phyloP scores from a whole-genome alignment of 2,888 invertebrate genomes.

The Drosophila diplacantha region DNA sequence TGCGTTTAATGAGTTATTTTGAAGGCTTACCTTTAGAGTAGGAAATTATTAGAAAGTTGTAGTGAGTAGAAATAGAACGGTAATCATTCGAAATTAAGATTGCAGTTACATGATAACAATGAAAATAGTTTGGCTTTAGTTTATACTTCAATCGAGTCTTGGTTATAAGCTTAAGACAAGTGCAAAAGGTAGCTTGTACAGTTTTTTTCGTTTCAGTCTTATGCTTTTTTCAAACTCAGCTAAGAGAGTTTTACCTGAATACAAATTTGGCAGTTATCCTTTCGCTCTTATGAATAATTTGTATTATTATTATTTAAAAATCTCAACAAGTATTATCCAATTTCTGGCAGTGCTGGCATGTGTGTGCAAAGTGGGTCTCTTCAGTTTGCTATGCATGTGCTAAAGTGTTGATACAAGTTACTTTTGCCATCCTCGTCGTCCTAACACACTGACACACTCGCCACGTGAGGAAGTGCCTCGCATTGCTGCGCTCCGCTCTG shows the following conservation, averaged over 20 bases:
- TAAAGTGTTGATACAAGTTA: slow-evolving; percentile 70
- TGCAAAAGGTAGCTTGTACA: neutral
- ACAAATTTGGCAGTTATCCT: too few species aligned
- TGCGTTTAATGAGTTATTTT: neutral
- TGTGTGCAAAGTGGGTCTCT: slow-evolving; percentile 52
- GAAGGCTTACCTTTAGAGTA: neutral
- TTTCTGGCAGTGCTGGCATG: slow-evolving; percentile 6
- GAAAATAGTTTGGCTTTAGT: neutral
- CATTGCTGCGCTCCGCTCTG: neutral
- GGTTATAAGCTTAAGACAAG: neutral
- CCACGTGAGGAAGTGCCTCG: slow-evolving; percentile 23
- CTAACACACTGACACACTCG: slow-evolving; percentile 61
- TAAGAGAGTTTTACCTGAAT: too few species aligned
- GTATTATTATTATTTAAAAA: too few species aligned
- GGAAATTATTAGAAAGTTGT: neutral
- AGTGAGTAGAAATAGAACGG: neutral
- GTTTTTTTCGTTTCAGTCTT: too few species aligned
- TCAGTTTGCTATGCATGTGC: slow-evolving; percentile 59
- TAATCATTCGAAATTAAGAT: neutral
- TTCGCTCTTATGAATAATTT: too few species aligned
- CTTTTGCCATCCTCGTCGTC: slow-evolving; percentile 49
- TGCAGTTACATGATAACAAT: neutral
- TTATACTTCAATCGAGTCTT: neutral
- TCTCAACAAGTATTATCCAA: neutral
- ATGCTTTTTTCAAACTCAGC: too few species aligned